Evolutionary conservation across 2,888 invertebrate genomes (phyloP), one percentile per base, ranked within the genome.

Genomic region (Xanthostigma xanthostigma): DNA sequence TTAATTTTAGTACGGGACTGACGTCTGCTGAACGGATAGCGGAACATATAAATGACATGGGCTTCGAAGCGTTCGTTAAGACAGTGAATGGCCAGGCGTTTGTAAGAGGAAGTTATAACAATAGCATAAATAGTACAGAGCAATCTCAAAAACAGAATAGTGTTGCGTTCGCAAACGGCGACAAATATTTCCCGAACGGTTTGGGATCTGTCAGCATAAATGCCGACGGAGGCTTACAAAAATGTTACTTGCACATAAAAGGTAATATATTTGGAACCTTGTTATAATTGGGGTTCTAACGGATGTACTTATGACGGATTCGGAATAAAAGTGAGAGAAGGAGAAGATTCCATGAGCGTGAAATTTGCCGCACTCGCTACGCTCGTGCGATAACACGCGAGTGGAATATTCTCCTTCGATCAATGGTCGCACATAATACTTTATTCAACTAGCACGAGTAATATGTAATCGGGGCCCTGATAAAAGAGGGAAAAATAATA

Each of bases 11-110:
- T 51, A 64, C 70, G 0, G 65, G 59, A 1, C 58, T 70, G 11
- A 59, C 78, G 8, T 70, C 71, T 4, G 69, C 82, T 0, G 67
- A 69, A 9, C 67, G 75, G 53, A 73, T 92, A 47, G 77, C 78
- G 0, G 78, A 79, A 49, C 72, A 73, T 48, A 81, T 92, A 39
- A 79, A 84, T 56, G 83, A 83, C 52, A 80, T 91, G 74, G 91
- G 91, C 1, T 91, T 90, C 60, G 82, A 81, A 46, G 81, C 86
- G 0, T 66, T 63, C 46, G 66, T 78, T 0, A 69, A 69, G 52
- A 62, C 65, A 43, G 55, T 68, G 4, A 64, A 71, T 47, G 67
- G 67, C 10, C 62, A 59, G 55, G 49, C 54, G 14, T 35, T 56
- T 43, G 44, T 57, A 37, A 53, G 27, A 27, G 27, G 27, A 27